Conservation (phyloP, 2,888 invertebrate genomes). For the Pomacea canaliculata region DNA sequence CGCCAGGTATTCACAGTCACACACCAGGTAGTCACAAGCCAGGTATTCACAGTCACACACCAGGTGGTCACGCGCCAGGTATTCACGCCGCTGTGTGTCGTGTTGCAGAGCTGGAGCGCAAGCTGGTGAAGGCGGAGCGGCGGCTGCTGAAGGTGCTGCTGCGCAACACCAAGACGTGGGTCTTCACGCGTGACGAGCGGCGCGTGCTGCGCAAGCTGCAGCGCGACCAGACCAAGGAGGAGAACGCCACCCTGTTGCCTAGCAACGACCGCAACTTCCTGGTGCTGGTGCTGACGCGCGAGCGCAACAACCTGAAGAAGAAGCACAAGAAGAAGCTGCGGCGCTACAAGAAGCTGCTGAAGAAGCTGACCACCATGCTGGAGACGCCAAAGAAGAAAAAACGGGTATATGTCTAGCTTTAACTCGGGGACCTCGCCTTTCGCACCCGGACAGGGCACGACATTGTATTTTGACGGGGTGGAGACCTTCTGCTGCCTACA, state of each 20-base stretch:
- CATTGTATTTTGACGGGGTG: too few relatives aligned
- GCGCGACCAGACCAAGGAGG: constrained; percentile 21
- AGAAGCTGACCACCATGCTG: constrained; percentile 10
- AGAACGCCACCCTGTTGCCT: constrained; percentile 19
- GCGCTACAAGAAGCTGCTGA: constrained; percentile 37
- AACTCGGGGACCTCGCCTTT: too few relatives aligned
- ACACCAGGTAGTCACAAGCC: too few relatives aligned
- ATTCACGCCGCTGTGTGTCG: background rate
- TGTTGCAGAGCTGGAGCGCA: constrained; percentile 30
- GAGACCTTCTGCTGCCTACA: too few relatives aligned
- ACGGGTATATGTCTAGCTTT: constrained; percentile 2
- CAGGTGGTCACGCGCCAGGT: too few relatives aligned
- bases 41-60: too few relatives aligned
- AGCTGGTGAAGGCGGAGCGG: constrained; percentile 34
- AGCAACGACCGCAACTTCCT: constrained; percentile 36
- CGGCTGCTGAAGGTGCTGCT: constrained; percentile 35
- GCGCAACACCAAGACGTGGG: constrained; percentile 30
- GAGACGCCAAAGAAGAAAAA: background rate
- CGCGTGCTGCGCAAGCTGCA: constrained; percentile 29
- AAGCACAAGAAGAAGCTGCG: constrained; percentile 38
- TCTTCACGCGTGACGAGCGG: constrained; percentile 30
- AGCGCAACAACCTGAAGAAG: constrained; percentile 32
- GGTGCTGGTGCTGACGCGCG: constrained; percentile 35
- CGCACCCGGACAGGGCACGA: too few relatives aligned
- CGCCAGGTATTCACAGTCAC: too few relatives aligned